Conservation (phyloP, 2,113 vertebrate species). For the Ornithorhynchus anatinus region DNA sequence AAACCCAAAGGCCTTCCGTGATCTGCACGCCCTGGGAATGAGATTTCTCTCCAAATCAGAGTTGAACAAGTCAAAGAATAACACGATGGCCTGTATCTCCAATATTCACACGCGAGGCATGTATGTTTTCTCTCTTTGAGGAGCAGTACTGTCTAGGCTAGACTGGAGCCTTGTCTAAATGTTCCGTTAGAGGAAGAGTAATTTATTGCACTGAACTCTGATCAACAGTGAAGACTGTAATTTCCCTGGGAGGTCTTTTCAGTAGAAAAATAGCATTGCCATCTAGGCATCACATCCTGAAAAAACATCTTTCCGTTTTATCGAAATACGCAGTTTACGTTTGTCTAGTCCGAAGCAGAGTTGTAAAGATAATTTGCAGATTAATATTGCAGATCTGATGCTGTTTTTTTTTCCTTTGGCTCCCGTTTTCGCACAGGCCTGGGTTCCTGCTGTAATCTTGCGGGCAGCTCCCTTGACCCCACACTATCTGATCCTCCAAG, state of each 20-base stretch:
- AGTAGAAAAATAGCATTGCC: not conserved
- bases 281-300: slow-evolving; percentile 5
- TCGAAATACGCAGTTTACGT: slow-evolving; percentile 18
- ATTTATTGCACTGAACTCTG: slow-evolving; percentile 30
- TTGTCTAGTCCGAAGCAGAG: not conserved
- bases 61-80: slow-evolving; percentile 54
- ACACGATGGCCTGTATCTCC: slow-evolving; percentile 22
- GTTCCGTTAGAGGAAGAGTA: not conserved
- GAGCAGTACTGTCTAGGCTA: not conserved
- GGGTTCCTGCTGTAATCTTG: not conserved
- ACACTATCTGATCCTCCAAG: too few relatives aligned
- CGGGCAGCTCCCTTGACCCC: not conserved
- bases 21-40: slow-evolving; percentile 45
- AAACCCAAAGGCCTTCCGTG: slow-evolving; percentile 32
- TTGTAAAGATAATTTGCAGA: slow-evolving; percentile 15
- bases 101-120: not conserved
- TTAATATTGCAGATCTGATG: not conserved
- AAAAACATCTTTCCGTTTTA: slow-evolving; percentile 28
- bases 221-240: slow-evolving; percentile 17
- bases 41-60: slow-evolving; percentile 52
- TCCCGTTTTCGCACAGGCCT: slow-evolving; percentile 6
- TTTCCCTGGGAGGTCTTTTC: slow-evolving; percentile 29
- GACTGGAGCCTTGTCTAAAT: slow-evolving; percentile 14
- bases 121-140: slow-evolving; percentile 12
- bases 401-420: not conserved